Evolutionary conservation across 1,140 invertebrate species (phyloP).

Genomic region (Vanessa atalanta): DNA sequence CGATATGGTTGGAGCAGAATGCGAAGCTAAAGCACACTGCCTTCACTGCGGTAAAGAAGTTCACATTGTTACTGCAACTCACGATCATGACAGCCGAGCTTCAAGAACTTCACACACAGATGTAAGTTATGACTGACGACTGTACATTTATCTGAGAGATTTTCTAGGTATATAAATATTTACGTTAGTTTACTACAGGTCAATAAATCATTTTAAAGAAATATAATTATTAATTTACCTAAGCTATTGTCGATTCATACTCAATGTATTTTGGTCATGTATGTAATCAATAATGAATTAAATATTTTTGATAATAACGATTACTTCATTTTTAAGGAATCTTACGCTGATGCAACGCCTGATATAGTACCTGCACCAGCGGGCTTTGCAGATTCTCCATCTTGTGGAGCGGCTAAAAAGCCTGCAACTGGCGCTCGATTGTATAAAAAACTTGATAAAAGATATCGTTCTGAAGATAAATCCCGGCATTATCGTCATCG

Average conservation of each 20-base stretch:
- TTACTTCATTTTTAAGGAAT: constrained; percentile 59
- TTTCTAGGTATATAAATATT: too few species aligned
- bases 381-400: constrained; percentile 92
- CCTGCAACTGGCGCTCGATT: constrained; percentile 81
- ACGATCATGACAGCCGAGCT: constrained; percentile 73
- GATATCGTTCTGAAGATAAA: constrained; percentile 91
- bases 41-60: constrained; percentile 91
- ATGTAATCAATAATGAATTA: background rate
- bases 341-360: constrained; percentile 81
- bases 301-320: background rate
- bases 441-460: constrained; percentile 91
- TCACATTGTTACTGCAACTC: constrained; percentile 80
- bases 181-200: too few species aligned
- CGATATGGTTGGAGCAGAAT: constrained; percentile 57
- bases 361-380: constrained; percentile 93
- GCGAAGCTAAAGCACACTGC: constrained; percentile 83
- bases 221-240: too few species aligned
- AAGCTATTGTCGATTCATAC: too few species aligned
- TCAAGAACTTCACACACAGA: constrained; percentile 78
- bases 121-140: constrained; percentile 48
- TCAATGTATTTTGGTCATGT: too few species aligned
- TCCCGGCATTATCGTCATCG: constrained; percentile 84
- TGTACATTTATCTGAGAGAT: too few species aligned
- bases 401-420: constrained; percentile 78
- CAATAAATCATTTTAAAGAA: too few species aligned